Percentiles rank a stretch among this genome's conserved stretches.
These are phyloP conservation scores for Drosophila pachea DNA, from an alignment of 1,140 invertebrate species.

Conservation along the genomic window DNA sequence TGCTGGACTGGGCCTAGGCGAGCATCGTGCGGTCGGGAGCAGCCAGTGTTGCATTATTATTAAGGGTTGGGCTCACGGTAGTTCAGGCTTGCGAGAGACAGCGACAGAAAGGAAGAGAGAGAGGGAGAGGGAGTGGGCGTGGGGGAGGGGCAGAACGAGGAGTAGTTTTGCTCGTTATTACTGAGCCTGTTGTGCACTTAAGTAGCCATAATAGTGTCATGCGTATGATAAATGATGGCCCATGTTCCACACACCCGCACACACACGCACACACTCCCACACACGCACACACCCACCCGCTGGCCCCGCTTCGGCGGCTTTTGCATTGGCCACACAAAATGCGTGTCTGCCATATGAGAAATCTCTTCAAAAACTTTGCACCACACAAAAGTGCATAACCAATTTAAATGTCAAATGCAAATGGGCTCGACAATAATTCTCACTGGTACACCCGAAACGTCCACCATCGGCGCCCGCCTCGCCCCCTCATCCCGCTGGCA, in stretches of 20 bases:
- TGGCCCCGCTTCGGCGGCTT: no score
- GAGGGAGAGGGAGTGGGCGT: no score
- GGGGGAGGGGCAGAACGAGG: background rate
- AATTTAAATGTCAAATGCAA: constrained; percentile 55
- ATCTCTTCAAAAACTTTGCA: constrained; percentile 44
- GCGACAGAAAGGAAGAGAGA: no score
- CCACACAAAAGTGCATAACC: constrained; percentile 42
- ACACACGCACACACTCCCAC: constrained; percentile 10
- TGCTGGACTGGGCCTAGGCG: background rate
- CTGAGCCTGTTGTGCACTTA: constrained; percentile 49
- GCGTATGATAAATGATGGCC: constrained; percentile 52
- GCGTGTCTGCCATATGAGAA: constrained; percentile 46
- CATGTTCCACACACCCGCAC: constrained; percentile 33
- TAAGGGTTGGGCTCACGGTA: constrained; percentile 1
- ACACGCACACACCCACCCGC: constrained; percentile 1
- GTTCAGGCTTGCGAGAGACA: background rate
- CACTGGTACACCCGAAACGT: no score
- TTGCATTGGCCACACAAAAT: constrained; percentile 49
- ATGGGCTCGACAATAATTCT: constrained; percentile 43
- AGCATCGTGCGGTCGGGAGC: background rate
- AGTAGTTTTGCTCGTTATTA: constrained; percentile 38
- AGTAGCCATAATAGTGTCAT: constrained; percentile 58
- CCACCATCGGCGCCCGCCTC: background rate
- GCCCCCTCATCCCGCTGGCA: no score
- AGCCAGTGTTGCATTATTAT: background rate